A percentile compares a stretch with the other conserved stretches of the same genome.
Evolutionary conservation across 92 coral and sea anemone genomes (phyloP).

Genomic region (Zoanthus gigantus): DNA sequence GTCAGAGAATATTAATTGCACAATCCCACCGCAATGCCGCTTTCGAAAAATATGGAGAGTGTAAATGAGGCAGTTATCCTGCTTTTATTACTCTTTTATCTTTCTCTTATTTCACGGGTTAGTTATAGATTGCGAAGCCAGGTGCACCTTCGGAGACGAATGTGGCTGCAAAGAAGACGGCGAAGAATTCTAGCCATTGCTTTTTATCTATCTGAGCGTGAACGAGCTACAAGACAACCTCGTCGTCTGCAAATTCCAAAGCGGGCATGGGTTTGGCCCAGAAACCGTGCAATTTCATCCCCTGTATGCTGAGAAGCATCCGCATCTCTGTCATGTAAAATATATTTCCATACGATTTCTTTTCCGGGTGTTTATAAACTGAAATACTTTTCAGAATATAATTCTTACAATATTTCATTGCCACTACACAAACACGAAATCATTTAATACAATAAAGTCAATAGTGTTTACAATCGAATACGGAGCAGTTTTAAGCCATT

Average conservation of each 20-base stretch:
- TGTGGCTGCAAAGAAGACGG: constrained; percentile 24
- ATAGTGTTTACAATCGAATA: constrained; percentile 18
- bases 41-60: constrained; percentile 7
- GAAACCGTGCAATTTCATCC: no score
- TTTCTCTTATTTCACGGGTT: no score
- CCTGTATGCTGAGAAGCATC: no score
- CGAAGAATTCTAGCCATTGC: constrained; percentile 15
- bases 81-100: neutral
- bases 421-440: constrained; percentile 17
- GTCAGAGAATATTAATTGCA: neutral
- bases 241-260: constrained; percentile 10
- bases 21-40: constrained; percentile 6
- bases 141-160: constrained; percentile 9
- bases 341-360: no score
- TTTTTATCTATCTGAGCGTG: constrained; percentile 8
- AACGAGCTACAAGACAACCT: constrained; percentile 17
- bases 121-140: neutral
- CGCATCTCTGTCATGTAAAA: no score
- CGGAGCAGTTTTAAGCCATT: constrained; percentile 28
- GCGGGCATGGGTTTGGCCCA: constrained; percentile 11
- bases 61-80: constrained; percentile 7
- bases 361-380: neutral
- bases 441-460: neutral
- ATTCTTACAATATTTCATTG: constrained; percentile 13
- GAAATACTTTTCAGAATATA: constrained; percentile 15